phyloP scores from a whole-genome alignment of 2,888 invertebrate species.

The Drosophila affinis region DNA sequence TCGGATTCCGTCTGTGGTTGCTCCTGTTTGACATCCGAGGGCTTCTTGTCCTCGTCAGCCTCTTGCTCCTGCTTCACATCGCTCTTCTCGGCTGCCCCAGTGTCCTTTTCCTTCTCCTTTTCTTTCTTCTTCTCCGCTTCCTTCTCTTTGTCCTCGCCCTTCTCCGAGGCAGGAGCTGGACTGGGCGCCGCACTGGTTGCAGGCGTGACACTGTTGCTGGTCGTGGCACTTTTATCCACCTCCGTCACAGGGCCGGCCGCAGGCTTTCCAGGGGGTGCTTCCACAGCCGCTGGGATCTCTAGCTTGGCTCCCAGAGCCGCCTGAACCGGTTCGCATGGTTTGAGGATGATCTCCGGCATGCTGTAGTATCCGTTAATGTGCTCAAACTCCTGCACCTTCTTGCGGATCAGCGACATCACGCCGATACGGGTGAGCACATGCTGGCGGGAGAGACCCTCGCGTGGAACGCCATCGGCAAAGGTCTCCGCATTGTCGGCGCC shows the following conservation, averaged over 20 bases:
- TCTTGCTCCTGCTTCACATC: constrained; percentile 48
- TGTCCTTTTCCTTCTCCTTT: constrained; percentile 63
- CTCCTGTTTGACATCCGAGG: constrained; percentile 47
- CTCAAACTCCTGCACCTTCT: constrained; percentile 99
- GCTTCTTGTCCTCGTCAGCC: constrained; percentile 43
- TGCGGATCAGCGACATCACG: constrained; percentile 98
- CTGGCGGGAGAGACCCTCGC: constrained; percentile 98
- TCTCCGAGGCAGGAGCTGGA: constrained; percentile 86
- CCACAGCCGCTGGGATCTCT: constrained; percentile 80
- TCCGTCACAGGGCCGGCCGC: constrained; percentile 42
- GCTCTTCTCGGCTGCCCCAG: constrained; percentile 35
- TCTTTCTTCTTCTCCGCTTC: constrained; percentile 73
- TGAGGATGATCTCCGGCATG: constrained; percentile 95
- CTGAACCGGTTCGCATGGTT: constrained; percentile 89
- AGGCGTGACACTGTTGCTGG: constrained; percentile 87
- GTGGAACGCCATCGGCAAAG: constrained; percentile 98
- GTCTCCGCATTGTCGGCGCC: constrained; percentile 99
- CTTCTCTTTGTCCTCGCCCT: constrained; percentile 81
- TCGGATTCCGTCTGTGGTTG: constrained; percentile 41
- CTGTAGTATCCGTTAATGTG: constrained; percentile 98
- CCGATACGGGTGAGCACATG: constrained; percentile 99
- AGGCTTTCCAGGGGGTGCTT: constrained; percentile 42
- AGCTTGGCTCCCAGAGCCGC: constrained; percentile 71
- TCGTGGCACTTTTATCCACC: constrained; percentile 85
- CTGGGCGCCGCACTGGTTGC: constrained; percentile 90